A percentile compares a stretch with the other conserved stretches of the same genome.
phyloP scores from a whole-genome alignment of 2,888 invertebrate genomes.

The Philhelius pedissequus region DNA sequence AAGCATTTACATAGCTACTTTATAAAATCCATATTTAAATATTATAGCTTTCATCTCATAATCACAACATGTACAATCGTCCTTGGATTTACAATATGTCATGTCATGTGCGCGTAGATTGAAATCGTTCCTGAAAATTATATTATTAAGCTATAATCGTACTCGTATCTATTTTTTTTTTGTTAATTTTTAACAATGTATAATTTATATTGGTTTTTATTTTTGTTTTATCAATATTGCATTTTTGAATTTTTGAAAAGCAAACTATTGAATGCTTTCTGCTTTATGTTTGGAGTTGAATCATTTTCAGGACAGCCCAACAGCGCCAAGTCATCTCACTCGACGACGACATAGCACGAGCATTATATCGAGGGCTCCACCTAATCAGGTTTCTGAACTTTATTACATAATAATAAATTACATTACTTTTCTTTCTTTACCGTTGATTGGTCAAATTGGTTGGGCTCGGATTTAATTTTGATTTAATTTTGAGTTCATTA shows the following conservation, averaged over 20 bases:
- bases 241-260: constrained; percentile 56
- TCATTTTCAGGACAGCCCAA: constrained; percentile 81
- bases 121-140: background rate
- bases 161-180: background rate
- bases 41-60: constrained; percentile 4
- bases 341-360: constrained; percentile 87
- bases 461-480: constrained; percentile 44
- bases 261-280: constrained; percentile 68
- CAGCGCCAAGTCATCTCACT: constrained; percentile 83
- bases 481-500: constrained; percentile 26
- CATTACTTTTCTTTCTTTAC: background rate
- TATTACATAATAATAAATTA: constrained; percentile 45
- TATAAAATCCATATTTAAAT: constrained; percentile 3
- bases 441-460: background rate
- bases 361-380: constrained; percentile 79
- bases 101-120: constrained; percentile 8
- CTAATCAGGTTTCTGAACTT: constrained; percentile 78
- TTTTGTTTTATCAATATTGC: constrained; percentile 50
- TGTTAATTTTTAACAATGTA: constrained; percentile 18
- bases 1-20: constrained; percentile 7
- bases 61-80: constrained; percentile 13
- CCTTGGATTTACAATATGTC: background rate
- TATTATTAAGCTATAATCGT: background rate
- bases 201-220: constrained; percentile 21
- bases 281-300: constrained; percentile 71